Evolutionary conservation across 2,888 invertebrate species (phyloP).

Genomic region (Cerastis leucographa): DNA sequence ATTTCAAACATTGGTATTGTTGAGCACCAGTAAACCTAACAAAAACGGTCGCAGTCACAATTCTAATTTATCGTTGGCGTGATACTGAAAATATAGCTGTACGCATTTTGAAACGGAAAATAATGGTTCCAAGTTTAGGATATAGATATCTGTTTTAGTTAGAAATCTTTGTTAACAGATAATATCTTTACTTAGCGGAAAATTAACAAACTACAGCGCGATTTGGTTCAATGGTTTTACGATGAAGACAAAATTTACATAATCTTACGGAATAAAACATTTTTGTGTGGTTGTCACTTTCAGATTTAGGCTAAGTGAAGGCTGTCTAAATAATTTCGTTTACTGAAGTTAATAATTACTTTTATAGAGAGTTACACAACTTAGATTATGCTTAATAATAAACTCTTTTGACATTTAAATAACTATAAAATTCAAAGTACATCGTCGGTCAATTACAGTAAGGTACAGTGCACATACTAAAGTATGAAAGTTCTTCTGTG

Average conservation of each 20-base stretch:
- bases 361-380: not conserved
- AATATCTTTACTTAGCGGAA: too few relatives aligned
- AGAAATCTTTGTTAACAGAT: not conserved
- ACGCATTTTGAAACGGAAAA: constrained; percentile 4
- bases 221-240: not conserved
- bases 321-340: not conserved
- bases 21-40: not conserved
- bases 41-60: constrained; percentile 7
- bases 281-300: not conserved
- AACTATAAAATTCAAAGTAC: not conserved
- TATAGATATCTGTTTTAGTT: not conserved
- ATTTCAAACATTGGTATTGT: constrained; percentile 3
- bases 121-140: not conserved
- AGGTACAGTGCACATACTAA: fast-evolving
- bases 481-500: not conserved
- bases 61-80: constrained; percentile 24
- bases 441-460: not conserved
- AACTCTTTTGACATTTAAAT: not conserved
- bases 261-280: not conserved
- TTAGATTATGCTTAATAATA: not conserved
- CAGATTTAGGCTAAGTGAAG: not conserved
- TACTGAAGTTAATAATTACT: not conserved
- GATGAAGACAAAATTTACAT: not conserved
- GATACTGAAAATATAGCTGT: constrained; percentile 1
- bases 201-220: not conserved